These are phyloP conservation scores for Rhineura floridana DNA, from an alignment of 2,113 vertebrate genomes.

Conservation along the genomic window DNA sequence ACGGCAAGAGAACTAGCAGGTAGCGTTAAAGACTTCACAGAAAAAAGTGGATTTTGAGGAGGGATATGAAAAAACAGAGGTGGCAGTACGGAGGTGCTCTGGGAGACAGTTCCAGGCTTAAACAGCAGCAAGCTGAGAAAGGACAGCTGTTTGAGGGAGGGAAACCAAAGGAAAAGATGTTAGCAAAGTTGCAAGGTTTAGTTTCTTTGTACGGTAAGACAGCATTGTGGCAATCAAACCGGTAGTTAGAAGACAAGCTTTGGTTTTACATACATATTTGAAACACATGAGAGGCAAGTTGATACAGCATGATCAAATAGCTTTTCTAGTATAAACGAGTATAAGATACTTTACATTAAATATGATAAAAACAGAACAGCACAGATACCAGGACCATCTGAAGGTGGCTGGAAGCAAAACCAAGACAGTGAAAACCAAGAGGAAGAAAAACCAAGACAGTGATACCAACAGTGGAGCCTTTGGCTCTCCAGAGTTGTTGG, in stretches of 20 bases:
- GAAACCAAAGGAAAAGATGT: not conserved
- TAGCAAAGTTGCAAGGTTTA: not conserved
- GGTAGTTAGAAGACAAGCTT: not conserved
- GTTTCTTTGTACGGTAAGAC: not conserved
- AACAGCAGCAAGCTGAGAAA: not conserved
- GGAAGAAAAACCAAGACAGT: not conserved
- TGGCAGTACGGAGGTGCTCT: not conserved
- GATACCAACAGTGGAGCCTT: not conserved
- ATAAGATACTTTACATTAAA: not conserved
- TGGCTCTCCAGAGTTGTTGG: not conserved
- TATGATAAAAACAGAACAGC: not conserved
- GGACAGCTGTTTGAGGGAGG: not conserved
- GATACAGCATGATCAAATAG: not conserved
- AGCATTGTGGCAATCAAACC: not conserved
- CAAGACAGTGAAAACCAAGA: not conserved
- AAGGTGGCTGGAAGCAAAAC: not conserved
- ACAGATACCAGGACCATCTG: not conserved
- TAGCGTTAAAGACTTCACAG: not conserved
- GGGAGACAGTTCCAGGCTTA: not conserved
- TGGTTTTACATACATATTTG: not conserved
- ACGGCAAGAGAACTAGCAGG: not conserved
- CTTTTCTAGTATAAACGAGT: not conserved
- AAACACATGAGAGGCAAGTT: not conserved
- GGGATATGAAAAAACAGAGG: not conserved
- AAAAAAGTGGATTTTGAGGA: not conserved